A percentile compares a stretch with the other conserved stretches of the same genome.
Conservation (phyloP, 1,140 invertebrate genomes). For the Conopomorpha cramerella region DNA sequence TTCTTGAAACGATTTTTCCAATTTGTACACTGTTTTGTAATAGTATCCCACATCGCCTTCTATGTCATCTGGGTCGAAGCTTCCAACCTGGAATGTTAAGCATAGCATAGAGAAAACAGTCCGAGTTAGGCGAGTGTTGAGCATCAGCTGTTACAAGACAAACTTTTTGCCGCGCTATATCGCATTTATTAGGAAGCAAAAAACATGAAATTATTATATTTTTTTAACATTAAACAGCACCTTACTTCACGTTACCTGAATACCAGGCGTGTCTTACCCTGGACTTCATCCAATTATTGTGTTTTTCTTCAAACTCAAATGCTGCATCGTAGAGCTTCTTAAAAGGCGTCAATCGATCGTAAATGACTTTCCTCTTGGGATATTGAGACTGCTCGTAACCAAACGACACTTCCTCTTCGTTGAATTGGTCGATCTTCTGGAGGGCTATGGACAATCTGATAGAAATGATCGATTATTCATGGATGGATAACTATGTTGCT, state of each 20-base stretch:
- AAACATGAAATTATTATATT: background rate
- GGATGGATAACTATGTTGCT: too few species aligned
- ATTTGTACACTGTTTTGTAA: slow-evolving; percentile 82
- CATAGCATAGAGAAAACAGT: too few species aligned
- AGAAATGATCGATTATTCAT: too few species aligned
- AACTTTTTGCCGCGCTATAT: too few species aligned
- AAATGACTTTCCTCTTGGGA: slow-evolving; percentile 76
- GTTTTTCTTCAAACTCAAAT: slow-evolving; percentile 82
- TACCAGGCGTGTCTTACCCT: slow-evolving; percentile 58
- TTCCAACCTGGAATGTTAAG: slow-evolving; percentile 80
- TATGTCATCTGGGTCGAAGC: slow-evolving; percentile 86
- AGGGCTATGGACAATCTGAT: slow-evolving; percentile 67
- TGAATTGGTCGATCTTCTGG: slow-evolving; percentile 86
- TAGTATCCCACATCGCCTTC: slow-evolving; percentile 80
- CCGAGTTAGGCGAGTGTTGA: too few species aligned
- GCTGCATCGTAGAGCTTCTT: slow-evolving; percentile 88
- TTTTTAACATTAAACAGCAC: slow-evolving; percentile 4
- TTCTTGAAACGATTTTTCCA: slow-evolving; percentile 85
- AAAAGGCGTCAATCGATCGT: slow-evolving; percentile 80
- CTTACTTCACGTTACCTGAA: too few species aligned
- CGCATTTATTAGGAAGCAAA: too few species aligned
- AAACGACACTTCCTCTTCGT: slow-evolving; percentile 89
- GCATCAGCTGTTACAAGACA: too few species aligned
- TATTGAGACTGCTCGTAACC: slow-evolving; percentile 89
- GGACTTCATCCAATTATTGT: slow-evolving; percentile 82